Evolutionary conservation across 2,113 vertebrate species (phyloP), one percentile per base, ranked within the genome.

Genomic region (Hydrochoerus hydrochaeris): DNA sequence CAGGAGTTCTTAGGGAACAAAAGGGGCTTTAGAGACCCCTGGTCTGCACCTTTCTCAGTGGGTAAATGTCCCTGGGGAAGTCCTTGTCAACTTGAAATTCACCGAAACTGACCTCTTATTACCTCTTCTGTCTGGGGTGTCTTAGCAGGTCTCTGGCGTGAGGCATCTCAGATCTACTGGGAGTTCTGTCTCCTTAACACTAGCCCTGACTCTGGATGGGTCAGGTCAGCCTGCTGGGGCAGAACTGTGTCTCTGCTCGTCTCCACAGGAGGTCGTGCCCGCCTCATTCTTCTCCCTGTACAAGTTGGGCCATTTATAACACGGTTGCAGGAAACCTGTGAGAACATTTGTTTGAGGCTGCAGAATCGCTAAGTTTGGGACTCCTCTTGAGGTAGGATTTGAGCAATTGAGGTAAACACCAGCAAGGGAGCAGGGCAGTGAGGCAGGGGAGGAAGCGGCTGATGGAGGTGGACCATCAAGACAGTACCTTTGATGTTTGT

Each of bases 111-210:
- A 1, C 20, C 32, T n/a, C 1, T 46, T 9, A 14, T 49, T 0
- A 6, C 32, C 46, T 5, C 52, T 13, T 9, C 14, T 82, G 69
- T 19, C 32, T 32, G 4, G 9, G 0, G 13, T 28, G 24, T 80
- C 63, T 35, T 26, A 28, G 49, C 54, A 49, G 5, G 20, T 77
- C 22, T n/a, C 26, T 0, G 35, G 24, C 30, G 1, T 0, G 0
- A 52, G 17, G 26, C 10, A 1, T 6, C n/a, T 10, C 77, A 41
- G 14, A 28, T 19, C 35, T 32, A 4, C 46, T 49, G 67, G 9
- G 24, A 14, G 26, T 20, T 52, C 41, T 32, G 1, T 35, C 20
- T 38, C 3, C n/a, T 49, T 1, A 77, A 71, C 46, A 0, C 24
- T 2, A 32, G 2, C 9, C 19, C 8, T 32, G n/a, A 16, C 3